Conservation (phyloP, 2,797 vertebrate genomes). For the Huso huso region DNA sequence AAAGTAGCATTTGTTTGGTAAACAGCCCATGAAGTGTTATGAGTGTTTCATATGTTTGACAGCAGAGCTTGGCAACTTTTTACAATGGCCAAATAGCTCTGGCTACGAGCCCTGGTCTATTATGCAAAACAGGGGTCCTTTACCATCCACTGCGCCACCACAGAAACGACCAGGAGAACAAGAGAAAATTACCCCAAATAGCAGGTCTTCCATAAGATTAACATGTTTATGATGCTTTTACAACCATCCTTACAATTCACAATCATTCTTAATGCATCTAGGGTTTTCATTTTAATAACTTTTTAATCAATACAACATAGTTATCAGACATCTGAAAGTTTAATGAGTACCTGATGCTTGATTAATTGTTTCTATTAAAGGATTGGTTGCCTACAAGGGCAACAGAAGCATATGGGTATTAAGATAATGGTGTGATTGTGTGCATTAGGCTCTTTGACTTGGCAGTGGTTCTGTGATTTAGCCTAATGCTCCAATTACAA, state of each 20-base stretch:
- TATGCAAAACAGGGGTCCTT: background rate
- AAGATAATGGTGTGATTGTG: conserved; percentile 14
- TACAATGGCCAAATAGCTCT: background rate
- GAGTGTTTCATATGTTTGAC: background rate
- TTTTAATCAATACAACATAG: conserved; percentile 4
- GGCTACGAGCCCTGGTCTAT: background rate
- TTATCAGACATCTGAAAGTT: conserved; percentile 3
- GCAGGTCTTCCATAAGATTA: background rate
- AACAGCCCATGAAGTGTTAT: background rate
- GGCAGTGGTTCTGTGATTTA: conserved; percentile 15
- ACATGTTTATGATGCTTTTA: background rate
- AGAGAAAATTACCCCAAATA: background rate
- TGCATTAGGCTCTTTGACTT: conserved; percentile 41
- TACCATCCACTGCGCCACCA: background rate
- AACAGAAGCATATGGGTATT: conserved; percentile 28
- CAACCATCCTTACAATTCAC: conserved; percentile 6
- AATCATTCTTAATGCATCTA: conserved; percentile 21
- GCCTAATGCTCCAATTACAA: too few relatives aligned
- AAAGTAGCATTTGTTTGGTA: background rate
- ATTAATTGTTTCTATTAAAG: conserved; percentile 19
- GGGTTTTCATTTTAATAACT: background rate
- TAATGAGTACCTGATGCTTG: conserved; percentile 18
- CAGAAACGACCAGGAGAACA: background rate
- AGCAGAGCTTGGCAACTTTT: background rate
- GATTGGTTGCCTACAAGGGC: conserved; percentile 16